Evolutionary conservation across 2,113 vertebrate genomes (phyloP).

Genomic region (Tachysurus vachellii): DNA sequence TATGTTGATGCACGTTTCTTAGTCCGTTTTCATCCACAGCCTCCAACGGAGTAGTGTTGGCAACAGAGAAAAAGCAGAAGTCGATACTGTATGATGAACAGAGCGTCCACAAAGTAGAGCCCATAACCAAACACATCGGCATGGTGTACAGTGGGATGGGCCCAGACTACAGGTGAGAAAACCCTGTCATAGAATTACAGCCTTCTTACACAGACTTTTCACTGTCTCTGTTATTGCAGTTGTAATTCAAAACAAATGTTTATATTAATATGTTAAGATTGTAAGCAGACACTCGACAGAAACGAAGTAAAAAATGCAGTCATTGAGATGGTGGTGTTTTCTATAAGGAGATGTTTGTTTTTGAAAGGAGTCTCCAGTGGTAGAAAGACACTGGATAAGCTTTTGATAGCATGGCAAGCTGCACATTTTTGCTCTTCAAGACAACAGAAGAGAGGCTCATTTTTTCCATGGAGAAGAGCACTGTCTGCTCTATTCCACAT

Average conservation of each 20-base stretch:
- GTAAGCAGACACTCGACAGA: neutral
- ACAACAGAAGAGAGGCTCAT: neutral
- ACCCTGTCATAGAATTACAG: neutral
- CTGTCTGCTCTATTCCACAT: neutral
- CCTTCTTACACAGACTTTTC: neutral
- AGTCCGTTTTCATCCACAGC: conserved; percentile 71
- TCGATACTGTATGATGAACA: conserved; percentile 97
- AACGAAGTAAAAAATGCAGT: neutral
- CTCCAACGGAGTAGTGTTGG: conserved; percentile 95
- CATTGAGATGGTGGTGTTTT: neutral
- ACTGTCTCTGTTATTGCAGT: neutral
- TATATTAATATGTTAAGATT: neutral
- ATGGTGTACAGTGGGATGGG: conserved; percentile 99
- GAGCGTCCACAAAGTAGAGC: conserved; percentile 98
- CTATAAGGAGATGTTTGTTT: neutral
- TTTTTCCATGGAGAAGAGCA: neutral
- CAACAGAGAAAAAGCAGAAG: conserved; percentile 99
- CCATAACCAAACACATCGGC: conserved; percentile 97
- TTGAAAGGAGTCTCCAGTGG: neutral
- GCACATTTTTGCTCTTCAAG: neutral
- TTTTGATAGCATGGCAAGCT: neutral
- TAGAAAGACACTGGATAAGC: neutral
- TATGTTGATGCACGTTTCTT: neutral
- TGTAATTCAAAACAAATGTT: neutral
- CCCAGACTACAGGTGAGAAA: conserved; percentile 91